Evolutionary conservation across 2,113 vertebrate genomes (phyloP).

Genomic region (Datnioides undecimradiatus): DNA sequence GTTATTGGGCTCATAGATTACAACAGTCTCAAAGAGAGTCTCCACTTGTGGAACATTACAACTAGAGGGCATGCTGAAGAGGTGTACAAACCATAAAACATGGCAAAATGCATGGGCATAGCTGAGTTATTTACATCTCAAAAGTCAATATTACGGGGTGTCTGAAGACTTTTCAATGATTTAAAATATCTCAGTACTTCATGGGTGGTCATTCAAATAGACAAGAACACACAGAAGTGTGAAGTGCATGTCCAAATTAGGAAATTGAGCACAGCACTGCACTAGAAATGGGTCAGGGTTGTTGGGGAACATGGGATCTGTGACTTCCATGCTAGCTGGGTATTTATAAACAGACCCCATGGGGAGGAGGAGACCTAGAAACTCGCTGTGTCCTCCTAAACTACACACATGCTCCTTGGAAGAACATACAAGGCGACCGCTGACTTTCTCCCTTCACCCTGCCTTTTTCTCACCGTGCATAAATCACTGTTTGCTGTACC

Average conservation of each 20-base stretch:
- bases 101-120: slow-evolving; percentile 1
- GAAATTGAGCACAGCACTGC: slow-evolving; percentile 64
- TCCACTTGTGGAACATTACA: slow-evolving; percentile 47
- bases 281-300: slow-evolving; percentile 84
- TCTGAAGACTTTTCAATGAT: slow-evolving; percentile 5
- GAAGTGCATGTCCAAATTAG: slow-evolving; percentile 63
- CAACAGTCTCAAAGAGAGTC: not conserved
- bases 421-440: slow-evolving; percentile 53
- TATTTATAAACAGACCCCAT: slow-evolving; percentile 84
- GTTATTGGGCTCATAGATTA: slow-evolving; percentile 63
- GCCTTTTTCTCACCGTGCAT: slow-evolving; percentile 37
- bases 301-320: slow-evolving; percentile 80
- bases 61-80: slow-evolving; percentile 6
- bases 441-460: slow-evolving; percentile 37
- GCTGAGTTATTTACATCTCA: slow-evolving; percentile 30
- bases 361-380: slow-evolving; percentile 80
- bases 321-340: slow-evolving; percentile 78
- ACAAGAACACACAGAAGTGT: slow-evolving; percentile 44
- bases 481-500: slow-evolving; percentile 41
- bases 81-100: slow-evolving; percentile 28
- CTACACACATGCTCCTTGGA: slow-evolving; percentile 59
- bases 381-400: slow-evolving; percentile 68
- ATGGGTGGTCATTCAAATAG: slow-evolving; percentile 42
- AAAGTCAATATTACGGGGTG: slow-evolving; percentile 8
- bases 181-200: slow-evolving; percentile 19